A percentile compares a stretch with the other conserved stretches of the same genome.
Evolutionary conservation across 2,888 invertebrate genomes (phyloP).

Genomic region (Drosophila falleni): DNA sequence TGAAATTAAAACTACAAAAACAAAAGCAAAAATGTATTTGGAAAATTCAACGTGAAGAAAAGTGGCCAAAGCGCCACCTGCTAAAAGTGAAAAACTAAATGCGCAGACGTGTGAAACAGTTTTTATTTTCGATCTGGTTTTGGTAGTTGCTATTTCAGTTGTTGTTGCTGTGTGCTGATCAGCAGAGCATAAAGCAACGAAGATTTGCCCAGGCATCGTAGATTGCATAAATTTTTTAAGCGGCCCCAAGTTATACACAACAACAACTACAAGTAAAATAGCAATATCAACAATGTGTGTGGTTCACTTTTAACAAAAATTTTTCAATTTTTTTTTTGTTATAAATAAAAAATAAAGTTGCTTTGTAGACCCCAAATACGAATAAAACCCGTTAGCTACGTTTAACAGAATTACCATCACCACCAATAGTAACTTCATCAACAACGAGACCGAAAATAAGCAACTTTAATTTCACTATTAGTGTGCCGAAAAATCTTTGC

Average conservation of each 20-base stretch:
- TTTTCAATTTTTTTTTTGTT: conserved; percentile 44
- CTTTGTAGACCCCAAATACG: conserved; percentile 39
- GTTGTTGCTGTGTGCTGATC: conserved; percentile 28
- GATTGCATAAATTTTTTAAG: conserved; percentile 68
- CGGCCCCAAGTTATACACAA: conserved; percentile 16
- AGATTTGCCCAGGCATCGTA: conserved; percentile 54
- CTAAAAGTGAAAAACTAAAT: conserved; percentile 77
- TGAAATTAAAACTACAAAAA: conserved; percentile 33
- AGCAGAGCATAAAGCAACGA: conserved; percentile 60
- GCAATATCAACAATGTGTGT: conserved; percentile 15
- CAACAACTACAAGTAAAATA: conserved; percentile 11
- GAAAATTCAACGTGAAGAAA: conserved; percentile 34
- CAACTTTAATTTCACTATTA: conserved; percentile 21
- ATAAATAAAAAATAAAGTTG: conserved; percentile 45
- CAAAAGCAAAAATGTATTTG: conserved; percentile 40
- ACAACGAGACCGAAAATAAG: conserved; percentile 16
- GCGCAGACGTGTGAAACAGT: conserved; percentile 73
- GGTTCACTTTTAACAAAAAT: conserved; percentile 53
- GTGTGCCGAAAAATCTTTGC: conserved; percentile 56
- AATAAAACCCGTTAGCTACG: conserved; percentile 40
- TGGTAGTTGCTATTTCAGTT: conserved; percentile 24
- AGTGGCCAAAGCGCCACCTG: conserved; percentile 51
- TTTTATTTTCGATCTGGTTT: conserved; percentile 63
- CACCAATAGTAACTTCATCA: conserved; percentile 42
- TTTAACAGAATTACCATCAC: conserved; percentile 32